A percentile compares a stretch with the other conserved stretches of the same genome.
These are phyloP conservation scores for Aselliscus stoliczkanus DNA, from an alignment of 2,797 vertebrate genomes.

Conservation along the genomic window DNA sequence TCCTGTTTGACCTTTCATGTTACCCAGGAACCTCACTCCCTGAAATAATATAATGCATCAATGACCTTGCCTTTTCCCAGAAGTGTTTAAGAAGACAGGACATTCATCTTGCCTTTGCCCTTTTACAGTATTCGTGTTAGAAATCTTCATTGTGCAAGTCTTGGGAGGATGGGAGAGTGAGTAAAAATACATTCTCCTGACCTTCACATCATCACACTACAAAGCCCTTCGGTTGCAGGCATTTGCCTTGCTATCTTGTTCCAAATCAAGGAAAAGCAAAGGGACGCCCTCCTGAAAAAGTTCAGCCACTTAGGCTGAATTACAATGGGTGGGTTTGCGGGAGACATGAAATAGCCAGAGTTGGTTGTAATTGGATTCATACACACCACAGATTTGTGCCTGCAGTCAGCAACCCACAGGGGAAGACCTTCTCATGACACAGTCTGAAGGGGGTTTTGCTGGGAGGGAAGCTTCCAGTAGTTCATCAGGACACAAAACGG, in stretches of 20 bases:
- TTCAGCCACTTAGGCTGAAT: not conserved
- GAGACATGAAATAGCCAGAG: not conserved
- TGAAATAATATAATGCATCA: constrained; percentile 45
- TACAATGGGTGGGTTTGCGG: not conserved
- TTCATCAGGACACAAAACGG: not conserved
- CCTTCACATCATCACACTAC: constrained; percentile 9
- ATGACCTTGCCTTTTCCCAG: not conserved
- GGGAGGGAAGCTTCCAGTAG: too few relatives aligned
- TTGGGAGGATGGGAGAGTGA: not conserved
- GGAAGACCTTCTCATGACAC: not conserved
- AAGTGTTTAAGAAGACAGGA: constrained; percentile 19
- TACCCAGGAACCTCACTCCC: constrained; percentile 31
- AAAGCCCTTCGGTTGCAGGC: not conserved
- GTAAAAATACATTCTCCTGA: not conserved
- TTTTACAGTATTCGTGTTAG: constrained; percentile 24
- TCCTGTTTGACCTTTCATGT: not conserved
- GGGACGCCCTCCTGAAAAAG: constrained; percentile 25
- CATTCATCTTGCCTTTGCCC: constrained; percentile 54
- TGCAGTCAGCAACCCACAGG: not conserved
- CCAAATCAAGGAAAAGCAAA: not conserved
- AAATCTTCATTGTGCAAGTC: constrained; percentile 1
- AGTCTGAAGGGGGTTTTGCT: not conserved
- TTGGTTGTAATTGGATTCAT: not conserved
- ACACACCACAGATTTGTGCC: not conserved
- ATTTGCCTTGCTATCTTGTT: not conserved